phyloP scores from a whole-genome alignment of 2,888 invertebrate genomes.

The Troides oblongomaculatus region DNA sequence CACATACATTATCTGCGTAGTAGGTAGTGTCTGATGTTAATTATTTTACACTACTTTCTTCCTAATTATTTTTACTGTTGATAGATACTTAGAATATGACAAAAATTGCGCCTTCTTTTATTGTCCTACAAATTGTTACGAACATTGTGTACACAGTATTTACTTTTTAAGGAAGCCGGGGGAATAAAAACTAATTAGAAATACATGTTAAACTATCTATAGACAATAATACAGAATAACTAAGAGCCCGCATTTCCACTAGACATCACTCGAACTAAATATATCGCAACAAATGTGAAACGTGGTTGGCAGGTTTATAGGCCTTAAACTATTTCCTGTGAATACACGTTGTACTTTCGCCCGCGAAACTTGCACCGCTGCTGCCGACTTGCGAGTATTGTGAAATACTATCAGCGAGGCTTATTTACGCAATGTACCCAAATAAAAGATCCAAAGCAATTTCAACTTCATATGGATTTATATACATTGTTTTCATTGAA shows the following conservation, averaged over 20 bases:
- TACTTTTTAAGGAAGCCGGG: too few relatives aligned
- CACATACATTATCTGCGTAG: too few relatives aligned
- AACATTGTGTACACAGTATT: too few relatives aligned
- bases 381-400: slow-evolving; percentile 12
- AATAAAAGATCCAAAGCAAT: not conserved
- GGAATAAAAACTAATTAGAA: too few relatives aligned
- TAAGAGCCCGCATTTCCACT: slow-evolving; percentile 5
- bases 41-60: too few relatives aligned
- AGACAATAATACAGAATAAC: not conserved
- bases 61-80: too few relatives aligned
- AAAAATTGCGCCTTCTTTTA: too few relatives aligned
- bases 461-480: not conserved
- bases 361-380: slow-evolving; percentile 13
- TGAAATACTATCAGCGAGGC: slow-evolving; percentile 7
- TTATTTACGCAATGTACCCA: slow-evolving; percentile 2
- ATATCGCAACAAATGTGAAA: slow-evolving; percentile 21
- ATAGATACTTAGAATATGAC: too few relatives aligned
- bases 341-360: slow-evolving; percentile 18
- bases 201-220: not conserved
- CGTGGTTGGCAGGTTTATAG: slow-evolving; percentile 23
- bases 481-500: not conserved
- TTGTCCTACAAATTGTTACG: too few relatives aligned
- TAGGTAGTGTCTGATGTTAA: too few relatives aligned
- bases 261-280: slow-evolving; percentile 6
- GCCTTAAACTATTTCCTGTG: slow-evolving; percentile 24